These are phyloP conservation scores for Gonioctena quinquepunctata DNA, from an alignment of 1,140 invertebrate genomes.

Conservation along the genomic window DNA sequence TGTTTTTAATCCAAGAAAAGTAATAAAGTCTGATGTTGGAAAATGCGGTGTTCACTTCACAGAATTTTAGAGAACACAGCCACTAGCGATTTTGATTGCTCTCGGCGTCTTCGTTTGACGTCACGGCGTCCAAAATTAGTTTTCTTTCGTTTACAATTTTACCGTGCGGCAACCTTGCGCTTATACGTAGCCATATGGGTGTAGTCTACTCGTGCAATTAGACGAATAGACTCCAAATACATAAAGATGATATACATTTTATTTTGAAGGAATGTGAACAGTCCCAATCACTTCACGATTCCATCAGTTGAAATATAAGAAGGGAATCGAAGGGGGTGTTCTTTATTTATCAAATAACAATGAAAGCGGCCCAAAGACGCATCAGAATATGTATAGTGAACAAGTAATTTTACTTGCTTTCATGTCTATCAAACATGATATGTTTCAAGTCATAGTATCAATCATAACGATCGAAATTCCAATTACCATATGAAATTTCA, in stretches of 20 bases:
- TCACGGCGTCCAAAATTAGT: slow-evolving; percentile 41
- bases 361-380: too few relatives aligned
- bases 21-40: slow-evolving; percentile 3
- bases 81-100: neutral
- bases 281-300: too few relatives aligned
- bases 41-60: slow-evolving; percentile 39
- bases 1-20: slow-evolving; percentile 9
- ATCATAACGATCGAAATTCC: too few relatives aligned
- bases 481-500: too few relatives aligned
- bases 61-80: slow-evolving; percentile 37
- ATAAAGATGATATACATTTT: slow-evolving; percentile 1
- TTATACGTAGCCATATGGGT: neutral
- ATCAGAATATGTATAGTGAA: too few relatives aligned
- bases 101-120: slow-evolving; percentile 33
- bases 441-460: too few relatives aligned
- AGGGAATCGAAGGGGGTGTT: too few relatives aligned
- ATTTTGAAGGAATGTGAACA: slow-evolving; percentile 20
- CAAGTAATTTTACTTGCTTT: too few relatives aligned
- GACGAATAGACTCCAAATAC: neutral
- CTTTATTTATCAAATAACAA: too few relatives aligned
- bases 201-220: neutral
- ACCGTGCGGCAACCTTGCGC: slow-evolving; percentile 11
- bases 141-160: slow-evolving; percentile 19
- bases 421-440: too few relatives aligned
- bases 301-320: too few relatives aligned